These are phyloP conservation scores for Trypoxylon attenuatum DNA, from an alignment of 2,888 invertebrate genomes.

Conservation along the genomic window DNA sequence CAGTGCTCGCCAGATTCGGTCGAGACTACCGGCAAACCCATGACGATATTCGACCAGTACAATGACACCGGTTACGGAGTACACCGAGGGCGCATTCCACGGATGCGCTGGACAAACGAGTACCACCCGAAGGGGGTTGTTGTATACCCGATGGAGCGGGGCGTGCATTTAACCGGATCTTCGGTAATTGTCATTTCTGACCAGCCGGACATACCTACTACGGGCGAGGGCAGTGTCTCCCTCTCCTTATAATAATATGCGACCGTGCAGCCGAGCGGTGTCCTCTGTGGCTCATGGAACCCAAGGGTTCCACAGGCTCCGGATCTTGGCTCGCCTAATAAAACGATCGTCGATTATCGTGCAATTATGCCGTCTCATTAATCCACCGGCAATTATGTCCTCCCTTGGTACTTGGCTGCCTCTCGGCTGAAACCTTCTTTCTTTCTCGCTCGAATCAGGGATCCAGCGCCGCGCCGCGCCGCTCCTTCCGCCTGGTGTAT, in stretches of 20 bases:
- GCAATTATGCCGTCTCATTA: constrained; percentile 74
- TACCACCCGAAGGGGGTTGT: neutral
- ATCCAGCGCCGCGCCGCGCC: no score
- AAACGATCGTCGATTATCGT: constrained; percentile 73
- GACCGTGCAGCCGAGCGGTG: constrained; percentile 44
- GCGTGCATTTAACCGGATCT: constrained; percentile 53
- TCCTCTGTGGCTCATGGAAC: no score
- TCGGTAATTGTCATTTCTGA: constrained; percentile 70
- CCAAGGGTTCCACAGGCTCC: no score
- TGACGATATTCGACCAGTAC: constrained; percentile 10
- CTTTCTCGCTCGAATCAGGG: constrained; percentile 23
- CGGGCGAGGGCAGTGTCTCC: constrained; percentile 34
- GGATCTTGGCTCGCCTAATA: constrained; percentile 58
- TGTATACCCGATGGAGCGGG: neutral
- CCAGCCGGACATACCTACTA: constrained; percentile 66
- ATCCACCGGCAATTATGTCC: constrained; percentile 70
- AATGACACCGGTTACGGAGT: constrained; percentile 29
- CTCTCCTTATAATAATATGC: constrained; percentile 69
- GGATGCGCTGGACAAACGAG: constrained; percentile 11
- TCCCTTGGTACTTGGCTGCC: constrained; percentile 23
- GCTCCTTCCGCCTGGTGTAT: no score
- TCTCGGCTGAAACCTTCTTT: constrained; percentile 11
- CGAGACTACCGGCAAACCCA: no score
- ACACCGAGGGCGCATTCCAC: constrained; percentile 58
- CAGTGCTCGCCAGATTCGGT: no score